These are phyloP conservation scores for Gallinago paraguaiae DNA, from an alignment of 2,113 vertebrate genomes.

Conservation along the genomic window DNA sequence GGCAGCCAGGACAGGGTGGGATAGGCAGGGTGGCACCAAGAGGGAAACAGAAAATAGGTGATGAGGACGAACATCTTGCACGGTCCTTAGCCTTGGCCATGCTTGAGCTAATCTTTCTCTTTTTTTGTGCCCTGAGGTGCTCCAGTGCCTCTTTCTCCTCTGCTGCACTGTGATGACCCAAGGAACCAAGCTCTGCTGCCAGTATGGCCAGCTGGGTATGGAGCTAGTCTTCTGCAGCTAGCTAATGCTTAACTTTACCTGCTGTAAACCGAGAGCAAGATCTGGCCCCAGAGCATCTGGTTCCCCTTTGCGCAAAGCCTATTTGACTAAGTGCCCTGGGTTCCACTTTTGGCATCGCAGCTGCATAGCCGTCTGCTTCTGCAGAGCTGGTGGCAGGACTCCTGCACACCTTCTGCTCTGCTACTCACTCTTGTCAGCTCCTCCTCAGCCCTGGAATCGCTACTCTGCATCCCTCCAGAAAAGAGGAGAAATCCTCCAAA, in stretches of 20 bases:
- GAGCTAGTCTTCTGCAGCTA: neutral
- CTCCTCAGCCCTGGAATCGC: neutral
- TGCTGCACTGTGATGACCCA: neutral
- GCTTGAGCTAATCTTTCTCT: neutral
- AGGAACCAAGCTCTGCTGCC: neutral
- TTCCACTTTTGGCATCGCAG: conserved; percentile 14
- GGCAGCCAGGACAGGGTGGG: neutral
- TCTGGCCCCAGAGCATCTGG: neutral
- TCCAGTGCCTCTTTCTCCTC: neutral
- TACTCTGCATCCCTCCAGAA: neutral
- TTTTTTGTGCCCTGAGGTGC: neutral
- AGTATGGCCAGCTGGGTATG: neutral
- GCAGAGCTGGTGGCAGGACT: neutral
- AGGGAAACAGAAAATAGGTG: neutral
- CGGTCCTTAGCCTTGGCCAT: neutral
- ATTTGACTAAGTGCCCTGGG: neutral
- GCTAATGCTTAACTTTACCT: neutral
- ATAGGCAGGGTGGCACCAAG: neutral
- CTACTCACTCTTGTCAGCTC: neutral
- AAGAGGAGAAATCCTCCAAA: neutral
- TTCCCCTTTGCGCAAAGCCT: neutral
- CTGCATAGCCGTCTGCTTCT: neutral
- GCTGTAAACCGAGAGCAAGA: neutral
- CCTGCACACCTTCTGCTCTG: neutral
- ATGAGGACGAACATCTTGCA: neutral